These are phyloP conservation scores for Equus quagga DNA, from an alignment of 2,113 vertebrate genomes.

Conservation along the genomic window DNA sequence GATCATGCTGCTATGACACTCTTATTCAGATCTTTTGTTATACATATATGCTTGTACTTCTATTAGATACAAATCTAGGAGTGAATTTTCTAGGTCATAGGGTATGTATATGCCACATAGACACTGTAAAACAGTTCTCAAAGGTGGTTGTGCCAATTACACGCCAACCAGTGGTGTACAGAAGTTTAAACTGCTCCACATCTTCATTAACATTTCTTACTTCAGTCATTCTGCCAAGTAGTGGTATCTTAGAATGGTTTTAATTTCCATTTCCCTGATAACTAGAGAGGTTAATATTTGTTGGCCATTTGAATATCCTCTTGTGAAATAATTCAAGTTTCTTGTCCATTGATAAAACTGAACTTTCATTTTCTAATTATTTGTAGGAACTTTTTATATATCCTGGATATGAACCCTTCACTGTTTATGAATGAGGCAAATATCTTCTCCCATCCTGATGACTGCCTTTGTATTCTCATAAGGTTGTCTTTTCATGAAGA, in stretches of 20 bases:
- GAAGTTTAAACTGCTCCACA: background rate
- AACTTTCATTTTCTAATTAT: background rate
- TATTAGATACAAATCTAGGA: background rate
- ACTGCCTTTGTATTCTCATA: background rate
- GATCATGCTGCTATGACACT: background rate
- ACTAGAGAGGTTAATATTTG: background rate
- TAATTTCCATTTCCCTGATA: background rate
- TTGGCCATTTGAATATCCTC: background rate
- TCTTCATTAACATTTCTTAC: background rate
- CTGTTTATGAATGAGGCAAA: background rate
- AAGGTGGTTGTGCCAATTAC: background rate
- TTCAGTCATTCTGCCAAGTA: background rate
- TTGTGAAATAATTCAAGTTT: background rate
- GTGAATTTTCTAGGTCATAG: background rate
- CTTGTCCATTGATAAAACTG: background rate
- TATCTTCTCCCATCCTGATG: background rate
- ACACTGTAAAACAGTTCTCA: background rate
- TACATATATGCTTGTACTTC: background rate
- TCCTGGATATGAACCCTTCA: background rate
- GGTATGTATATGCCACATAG: background rate
- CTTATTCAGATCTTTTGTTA: background rate
- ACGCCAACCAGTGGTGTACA: background rate
- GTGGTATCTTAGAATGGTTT: background rate
- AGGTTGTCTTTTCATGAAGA: background rate
- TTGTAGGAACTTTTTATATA: background rate